A percentile compares a stretch with the other conserved stretches of the same genome.
phyloP scores from a whole-genome alignment of 2,888 invertebrate genomes.

The Drosophila prostipennis region DNA sequence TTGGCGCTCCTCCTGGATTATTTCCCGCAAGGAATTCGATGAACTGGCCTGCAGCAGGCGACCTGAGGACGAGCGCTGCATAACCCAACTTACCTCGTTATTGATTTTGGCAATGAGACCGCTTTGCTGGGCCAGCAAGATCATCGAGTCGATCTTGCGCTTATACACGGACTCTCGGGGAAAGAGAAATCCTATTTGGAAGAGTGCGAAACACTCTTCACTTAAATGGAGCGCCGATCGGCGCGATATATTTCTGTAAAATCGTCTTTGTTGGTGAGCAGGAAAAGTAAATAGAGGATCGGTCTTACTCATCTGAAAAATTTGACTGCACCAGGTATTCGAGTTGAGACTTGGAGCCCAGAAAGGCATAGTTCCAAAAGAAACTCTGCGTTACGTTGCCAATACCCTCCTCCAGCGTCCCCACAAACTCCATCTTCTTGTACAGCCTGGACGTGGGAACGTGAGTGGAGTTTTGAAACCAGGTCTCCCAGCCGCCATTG shows the following conservation, averaged over 20 bases:
- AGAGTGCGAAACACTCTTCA: constrained; percentile 90
- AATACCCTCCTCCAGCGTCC: constrained; percentile 88
- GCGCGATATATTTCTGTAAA: constrained; percentile 84
- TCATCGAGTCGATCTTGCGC: constrained; percentile 86
- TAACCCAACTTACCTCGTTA: constrained; percentile 89
- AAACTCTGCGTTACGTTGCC: constrained; percentile 90
- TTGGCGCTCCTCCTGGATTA: constrained; percentile 88
- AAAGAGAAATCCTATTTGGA: constrained; percentile 88
- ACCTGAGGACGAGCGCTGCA: constrained; percentile 87
- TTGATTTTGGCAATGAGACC: constrained; percentile 89
- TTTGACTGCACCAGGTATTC: constrained; percentile 90
- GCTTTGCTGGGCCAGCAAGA: constrained; percentile 87
- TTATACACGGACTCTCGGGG: constrained; percentile 88
- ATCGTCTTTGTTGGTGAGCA: background rate
- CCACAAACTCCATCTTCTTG: constrained; percentile 88
- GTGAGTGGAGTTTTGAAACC: constrained; percentile 90
- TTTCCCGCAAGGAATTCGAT: constrained; percentile 84
- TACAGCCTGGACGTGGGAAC: constrained; percentile 87
- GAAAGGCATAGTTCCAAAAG: constrained; percentile 91
- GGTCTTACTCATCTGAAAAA: constrained; percentile 86
- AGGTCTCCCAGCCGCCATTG: constrained; percentile 90
- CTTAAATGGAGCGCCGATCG: constrained; percentile 89
- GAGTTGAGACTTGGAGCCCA: constrained; percentile 89
- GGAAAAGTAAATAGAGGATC: background rate
- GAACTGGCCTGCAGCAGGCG: constrained; percentile 87